A percentile compares a stretch with the other conserved stretches of the same genome.
Conservation (phyloP, 2,113 vertebrate genomes). For the Pelecanus crispus region DNA sequence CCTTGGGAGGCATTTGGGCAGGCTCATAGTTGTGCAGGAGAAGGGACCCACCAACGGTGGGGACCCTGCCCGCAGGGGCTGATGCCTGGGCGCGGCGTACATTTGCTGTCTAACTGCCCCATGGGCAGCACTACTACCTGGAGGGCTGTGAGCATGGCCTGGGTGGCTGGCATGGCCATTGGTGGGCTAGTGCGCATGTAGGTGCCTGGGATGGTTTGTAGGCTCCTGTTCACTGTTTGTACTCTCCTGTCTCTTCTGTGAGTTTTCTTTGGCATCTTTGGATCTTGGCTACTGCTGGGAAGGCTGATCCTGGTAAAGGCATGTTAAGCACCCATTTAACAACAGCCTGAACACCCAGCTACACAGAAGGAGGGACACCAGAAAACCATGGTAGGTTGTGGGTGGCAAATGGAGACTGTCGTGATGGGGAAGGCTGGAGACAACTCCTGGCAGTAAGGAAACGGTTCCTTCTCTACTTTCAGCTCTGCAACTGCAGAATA, state of each 20-base stretch:
- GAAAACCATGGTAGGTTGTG: neutral
- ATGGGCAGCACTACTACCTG: neutral
- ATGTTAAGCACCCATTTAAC: neutral
- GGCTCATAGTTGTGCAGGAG: accelerated
- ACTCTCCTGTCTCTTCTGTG: neutral
- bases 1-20: neutral
- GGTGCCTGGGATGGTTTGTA: neutral
- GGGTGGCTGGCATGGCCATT: neutral
- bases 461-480: neutral
- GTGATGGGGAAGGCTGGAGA: neutral
- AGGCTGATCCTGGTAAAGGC: neutral
- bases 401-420: neutral
- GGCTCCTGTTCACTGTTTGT: neutral
- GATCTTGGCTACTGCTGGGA: neutral
- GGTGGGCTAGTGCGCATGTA: neutral
- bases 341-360: neutral
- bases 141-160: neutral
- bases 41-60: accelerated
- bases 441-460: neutral
- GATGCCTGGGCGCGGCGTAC: neutral
- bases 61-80: neutral
- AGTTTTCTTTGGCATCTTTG: neutral
- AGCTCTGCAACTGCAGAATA: neutral
- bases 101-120: neutral
- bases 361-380: neutral